Percentiles rank a stretch among this genome's conserved stretches.
phyloP scores from a whole-genome alignment of 2,888 invertebrate genomes.

The Teleiodes luculella region DNA sequence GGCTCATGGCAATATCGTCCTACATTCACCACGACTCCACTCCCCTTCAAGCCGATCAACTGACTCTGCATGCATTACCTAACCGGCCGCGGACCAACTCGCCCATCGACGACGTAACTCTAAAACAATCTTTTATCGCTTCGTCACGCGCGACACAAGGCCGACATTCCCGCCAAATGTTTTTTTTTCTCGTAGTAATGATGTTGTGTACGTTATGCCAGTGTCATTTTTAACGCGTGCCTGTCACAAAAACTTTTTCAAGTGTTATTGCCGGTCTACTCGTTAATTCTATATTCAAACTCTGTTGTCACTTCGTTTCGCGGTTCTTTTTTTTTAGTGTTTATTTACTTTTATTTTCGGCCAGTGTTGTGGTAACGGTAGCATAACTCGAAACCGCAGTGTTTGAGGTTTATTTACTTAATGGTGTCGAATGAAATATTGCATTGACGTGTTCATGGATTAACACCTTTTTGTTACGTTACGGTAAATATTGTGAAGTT shows the following conservation, averaged over 20 bases:
- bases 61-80: slow-evolving; percentile 65
- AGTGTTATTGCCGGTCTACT: slow-evolving; percentile 18
- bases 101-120: slow-evolving; percentile 30
- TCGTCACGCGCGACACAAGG: slow-evolving; percentile 33
- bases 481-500: not conserved
- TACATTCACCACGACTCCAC: slow-evolving; percentile 58
- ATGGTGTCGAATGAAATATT: not conserved
- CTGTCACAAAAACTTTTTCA: slow-evolving; percentile 5
- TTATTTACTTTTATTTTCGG: slow-evolving; percentile 23
- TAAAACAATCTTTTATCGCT: slow-evolving; percentile 31
- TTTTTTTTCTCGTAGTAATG: not conserved
- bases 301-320: slow-evolving; percentile 50
- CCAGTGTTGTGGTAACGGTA: slow-evolving; percentile 29
- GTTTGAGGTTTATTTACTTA: slow-evolving; percentile 3
- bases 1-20: slow-evolving; percentile 45
- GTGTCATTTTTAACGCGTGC: not conserved
- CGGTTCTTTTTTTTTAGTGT: slow-evolving; percentile 23
- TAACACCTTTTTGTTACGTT: not conserved
- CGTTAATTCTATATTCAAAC: slow-evolving; percentile 73
- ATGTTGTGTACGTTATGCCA: not conserved
- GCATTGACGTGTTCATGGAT: not conserved
- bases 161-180: slow-evolving; percentile 25
- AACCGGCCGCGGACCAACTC: slow-evolving; percentile 65
- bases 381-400: slow-evolving; percentile 7
- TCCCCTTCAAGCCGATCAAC: slow-evolving; percentile 66